These are phyloP conservation scores for Cheilosia vernalis DNA, from an alignment of 2,888 invertebrate genomes.

Conservation along the genomic window DNA sequence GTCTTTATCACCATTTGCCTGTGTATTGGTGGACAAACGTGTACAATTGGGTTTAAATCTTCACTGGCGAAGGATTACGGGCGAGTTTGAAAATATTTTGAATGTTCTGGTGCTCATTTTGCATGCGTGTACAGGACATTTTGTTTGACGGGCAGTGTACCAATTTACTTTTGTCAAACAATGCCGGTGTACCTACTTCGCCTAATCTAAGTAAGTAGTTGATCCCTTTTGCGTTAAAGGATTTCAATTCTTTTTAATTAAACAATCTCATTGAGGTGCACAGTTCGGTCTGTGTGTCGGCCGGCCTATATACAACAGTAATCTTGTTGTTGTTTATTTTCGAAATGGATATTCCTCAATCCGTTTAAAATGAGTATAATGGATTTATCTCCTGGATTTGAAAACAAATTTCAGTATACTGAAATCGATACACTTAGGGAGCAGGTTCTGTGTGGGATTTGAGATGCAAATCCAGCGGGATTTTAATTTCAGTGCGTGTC, in stretches of 20 bases:
- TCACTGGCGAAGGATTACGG: conserved; percentile 52
- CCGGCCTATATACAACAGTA: background rate
- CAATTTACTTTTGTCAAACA: conserved; percentile 60
- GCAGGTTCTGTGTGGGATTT: conserved; percentile 56
- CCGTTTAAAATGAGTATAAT: conserved; percentile 72
- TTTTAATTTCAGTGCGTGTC: conserved; percentile 30
- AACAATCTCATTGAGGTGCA: conserved; percentile 58
- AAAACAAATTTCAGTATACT: conserved; percentile 53
- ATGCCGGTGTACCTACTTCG: conserved; percentile 56
- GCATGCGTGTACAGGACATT: conserved; percentile 21
- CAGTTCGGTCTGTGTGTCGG: conserved; percentile 16
- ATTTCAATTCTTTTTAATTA: conserved; percentile 75
- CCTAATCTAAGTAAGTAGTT: conserved; percentile 69
- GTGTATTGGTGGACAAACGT: conserved; percentile 39
- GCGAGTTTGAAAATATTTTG: conserved; percentile 69
- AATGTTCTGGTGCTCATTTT: conserved; percentile 61
- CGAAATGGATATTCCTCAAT: conserved; percentile 57
- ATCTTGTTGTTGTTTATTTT: conserved; percentile 68
- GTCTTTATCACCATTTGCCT: conserved; percentile 46
- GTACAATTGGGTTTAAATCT: conserved; percentile 25
- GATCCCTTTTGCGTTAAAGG: conserved; percentile 75
- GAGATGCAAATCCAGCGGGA: conserved; percentile 57
- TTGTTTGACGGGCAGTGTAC: conserved; percentile 42
- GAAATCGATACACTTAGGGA: conserved; percentile 70
- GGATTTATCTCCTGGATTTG: conserved; percentile 66